Evolutionary conservation across 2,888 invertebrate genomes (phyloP), one percentile per base, ranked within the genome.

Genomic region (Volucella zonaria): DNA sequence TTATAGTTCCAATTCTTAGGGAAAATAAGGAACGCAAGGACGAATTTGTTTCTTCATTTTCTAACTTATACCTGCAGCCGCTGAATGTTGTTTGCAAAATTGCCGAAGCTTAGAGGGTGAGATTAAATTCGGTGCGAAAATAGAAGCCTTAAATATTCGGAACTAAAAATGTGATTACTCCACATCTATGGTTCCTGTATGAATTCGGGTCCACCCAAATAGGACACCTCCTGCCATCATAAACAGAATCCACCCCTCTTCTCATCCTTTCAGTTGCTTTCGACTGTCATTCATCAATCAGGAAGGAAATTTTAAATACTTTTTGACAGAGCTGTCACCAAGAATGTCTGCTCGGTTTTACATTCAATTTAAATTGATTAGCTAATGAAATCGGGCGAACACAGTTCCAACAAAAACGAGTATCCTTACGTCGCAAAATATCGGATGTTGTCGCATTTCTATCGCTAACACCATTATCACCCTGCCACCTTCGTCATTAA

Each of bases 361-460:
- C 10, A 31, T 43, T 23, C 23, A 64, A 47, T 64, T 74, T 11
- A 71, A 78, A 78, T 70, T 78, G 78, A 78, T 78, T 78, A 71
- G 62, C 56, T 71, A 78, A 78, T 64, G 62, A 56, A 56, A 14
- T 56, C 40, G 18, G 43, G 52, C 38, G 14, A 43, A n/a, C 10
- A 45, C 18, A 18, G 38, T 11, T n/a, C 8, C 9, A 8, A 0
- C 10, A n/a, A 1, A 23, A 47, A 38, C 38, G 47, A 31, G 15
- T 12, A n/a, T 18, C 49, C 18, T 8, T 47, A 45, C 61, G 31
- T 23, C 47, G 58, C 64, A 64, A 40, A 11, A 38, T 42, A 47
- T 58, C 47, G 38, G 43, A 54, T 59, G 58, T 45, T 51, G 73
- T 73, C 78, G 42, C 14, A 43, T 38, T 62, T 56, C 49, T 45